phyloP scores from a whole-genome alignment of 2,113 vertebrate genomes.

The Pycnonotus jocosus region DNA sequence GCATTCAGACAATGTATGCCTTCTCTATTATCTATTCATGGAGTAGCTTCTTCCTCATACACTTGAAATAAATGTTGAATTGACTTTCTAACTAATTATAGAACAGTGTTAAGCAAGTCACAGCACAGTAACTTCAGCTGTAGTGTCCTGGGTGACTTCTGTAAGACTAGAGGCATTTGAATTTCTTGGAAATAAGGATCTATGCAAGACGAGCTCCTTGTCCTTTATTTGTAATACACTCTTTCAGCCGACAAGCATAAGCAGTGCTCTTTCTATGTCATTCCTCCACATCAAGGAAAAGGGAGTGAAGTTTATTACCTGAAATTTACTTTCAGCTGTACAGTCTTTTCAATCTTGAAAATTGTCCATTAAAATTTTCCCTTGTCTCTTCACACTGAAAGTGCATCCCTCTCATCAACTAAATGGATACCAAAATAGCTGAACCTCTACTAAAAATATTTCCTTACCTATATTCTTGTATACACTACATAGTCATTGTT shows the following conservation, averaged over 20 bases:
- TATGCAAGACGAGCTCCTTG: background rate
- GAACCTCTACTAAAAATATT: background rate
- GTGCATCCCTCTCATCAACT: background rate
- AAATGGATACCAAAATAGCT: background rate
- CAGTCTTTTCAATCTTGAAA: background rate
- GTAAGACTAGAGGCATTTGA: background rate
- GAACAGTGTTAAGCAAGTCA: background rate
- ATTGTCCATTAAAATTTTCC: background rate
- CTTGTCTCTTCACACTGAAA: background rate
- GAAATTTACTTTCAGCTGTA: background rate
- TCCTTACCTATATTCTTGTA: background rate
- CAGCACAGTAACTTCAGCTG: background rate
- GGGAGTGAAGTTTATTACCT: background rate
- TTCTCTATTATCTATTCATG: background rate
- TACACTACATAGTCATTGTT: background rate
- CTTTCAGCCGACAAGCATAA: background rate
- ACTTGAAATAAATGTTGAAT: constrained; percentile 24
- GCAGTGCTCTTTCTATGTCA: background rate
- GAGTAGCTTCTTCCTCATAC: background rate
- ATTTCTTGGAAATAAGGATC: constrained; percentile 24
- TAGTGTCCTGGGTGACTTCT: background rate
- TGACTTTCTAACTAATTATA: constrained; percentile 13
- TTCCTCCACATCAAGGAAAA: background rate
- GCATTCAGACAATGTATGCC: background rate
- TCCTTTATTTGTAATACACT: background rate